Conservation (phyloP, 35 echinoderm and acorn worm genomes). For the Acanthaster planci region DNA sequence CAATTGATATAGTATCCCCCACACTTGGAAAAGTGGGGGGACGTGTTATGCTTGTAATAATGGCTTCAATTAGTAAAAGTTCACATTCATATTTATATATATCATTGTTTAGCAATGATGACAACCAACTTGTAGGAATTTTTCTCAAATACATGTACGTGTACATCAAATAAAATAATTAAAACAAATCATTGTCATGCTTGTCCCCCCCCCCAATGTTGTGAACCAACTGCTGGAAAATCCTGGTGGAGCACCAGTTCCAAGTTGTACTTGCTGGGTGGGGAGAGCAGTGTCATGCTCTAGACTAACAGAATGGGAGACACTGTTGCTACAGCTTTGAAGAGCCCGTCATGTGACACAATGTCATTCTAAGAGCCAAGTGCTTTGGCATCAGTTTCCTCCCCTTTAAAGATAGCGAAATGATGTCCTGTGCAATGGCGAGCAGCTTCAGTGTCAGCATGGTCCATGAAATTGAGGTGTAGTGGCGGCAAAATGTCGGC, state of each 20-base stretch:
- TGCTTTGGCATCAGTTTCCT: constrained; percentile 59
- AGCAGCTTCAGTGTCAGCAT: constrained; percentile 43
- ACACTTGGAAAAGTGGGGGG: too few relatives aligned
- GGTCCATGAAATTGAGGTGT: constrained; percentile 32
- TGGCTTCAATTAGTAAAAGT: too few relatives aligned
- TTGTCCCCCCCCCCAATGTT: constrained; percentile 69
- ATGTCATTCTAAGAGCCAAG: constrained; percentile 59
- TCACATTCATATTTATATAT: too few relatives aligned
- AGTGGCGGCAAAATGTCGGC: constrained; percentile 17
- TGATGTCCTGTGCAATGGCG: constrained; percentile 44
- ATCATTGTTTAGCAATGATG: too few relatives aligned
- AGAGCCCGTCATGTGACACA: constrained; percentile 80
- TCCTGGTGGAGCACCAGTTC: constrained; percentile 45
- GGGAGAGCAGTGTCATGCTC: constrained; percentile 82
- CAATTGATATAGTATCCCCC: too few relatives aligned
- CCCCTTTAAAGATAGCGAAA: constrained; percentile 37
- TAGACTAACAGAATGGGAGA: constrained; percentile 55
- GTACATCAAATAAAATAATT: constrained; percentile 40
- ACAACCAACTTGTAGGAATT: too few relatives aligned
- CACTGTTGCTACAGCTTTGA: constrained; percentile 56
- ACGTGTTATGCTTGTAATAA: too few relatives aligned
- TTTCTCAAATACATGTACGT: too few relatives aligned
- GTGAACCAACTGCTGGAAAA: constrained; percentile 41
- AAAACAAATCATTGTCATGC: constrained; percentile 81
- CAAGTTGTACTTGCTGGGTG: constrained; percentile 34